These are phyloP conservation scores for Gila robusta DNA, from an alignment of 2,797 vertebrate species.

Conservation along the genomic window DNA sequence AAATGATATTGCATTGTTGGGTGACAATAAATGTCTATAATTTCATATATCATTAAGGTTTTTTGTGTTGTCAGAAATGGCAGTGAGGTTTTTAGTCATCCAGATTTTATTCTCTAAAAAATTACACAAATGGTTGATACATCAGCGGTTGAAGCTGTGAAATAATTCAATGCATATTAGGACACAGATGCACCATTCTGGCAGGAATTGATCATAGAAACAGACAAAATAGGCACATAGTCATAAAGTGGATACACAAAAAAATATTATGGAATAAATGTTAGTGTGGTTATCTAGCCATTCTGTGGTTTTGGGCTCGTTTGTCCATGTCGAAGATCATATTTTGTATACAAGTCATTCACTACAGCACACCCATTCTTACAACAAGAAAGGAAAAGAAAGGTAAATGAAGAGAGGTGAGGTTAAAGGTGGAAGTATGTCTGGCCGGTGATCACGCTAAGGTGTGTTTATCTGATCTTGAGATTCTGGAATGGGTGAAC, in stretches of 20 bases:
- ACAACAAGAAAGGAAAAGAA: constrained; percentile 15
- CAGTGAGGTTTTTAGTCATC: constrained; percentile 29
- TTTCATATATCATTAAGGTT: neutral
- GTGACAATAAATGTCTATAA: neutral
- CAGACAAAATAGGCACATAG: neutral
- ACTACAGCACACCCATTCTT: neutral
- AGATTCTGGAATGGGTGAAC: constrained; percentile 35
- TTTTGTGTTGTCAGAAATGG: neutral
- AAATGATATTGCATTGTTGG: neutral
- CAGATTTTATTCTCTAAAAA: constrained; percentile 14
- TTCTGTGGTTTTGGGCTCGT: neutral
- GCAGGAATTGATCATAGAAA: constrained; percentile 17
- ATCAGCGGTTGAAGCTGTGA: neutral
- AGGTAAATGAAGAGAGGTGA: constrained; percentile 19
- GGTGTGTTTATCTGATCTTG: constrained; percentile 47
- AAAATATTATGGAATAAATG: neutral
- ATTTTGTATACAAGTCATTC: neutral
- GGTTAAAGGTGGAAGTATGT: constrained; percentile 38
- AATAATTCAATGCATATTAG: constrained; percentile 33
- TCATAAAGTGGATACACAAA: neutral
- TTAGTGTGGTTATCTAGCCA: constrained; percentile 6
- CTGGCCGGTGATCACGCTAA: constrained; percentile 33
- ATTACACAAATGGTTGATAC: constrained; percentile 28
- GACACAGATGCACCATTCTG: constrained; percentile 6
- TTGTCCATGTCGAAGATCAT: constrained; percentile 15